These are phyloP conservation scores for Drosophila willistoni DNA, from an alignment of 1,140 invertebrate species.

Conservation along the genomic window DNA sequence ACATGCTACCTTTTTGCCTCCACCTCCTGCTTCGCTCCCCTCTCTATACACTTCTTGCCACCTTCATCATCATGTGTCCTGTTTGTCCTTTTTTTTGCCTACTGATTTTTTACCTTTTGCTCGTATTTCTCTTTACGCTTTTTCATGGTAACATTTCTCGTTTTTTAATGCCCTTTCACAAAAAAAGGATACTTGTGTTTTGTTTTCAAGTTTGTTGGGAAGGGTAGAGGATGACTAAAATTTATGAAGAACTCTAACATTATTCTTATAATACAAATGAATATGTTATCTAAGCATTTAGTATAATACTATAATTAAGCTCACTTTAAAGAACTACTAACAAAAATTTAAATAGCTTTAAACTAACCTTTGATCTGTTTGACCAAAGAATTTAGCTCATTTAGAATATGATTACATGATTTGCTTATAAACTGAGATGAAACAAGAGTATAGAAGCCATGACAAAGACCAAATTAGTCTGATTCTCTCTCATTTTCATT, in stretches of 20 bases:
- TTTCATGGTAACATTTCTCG: neutral
- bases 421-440: no score
- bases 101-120: conserved; percentile 73
- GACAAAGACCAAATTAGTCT: neutral
- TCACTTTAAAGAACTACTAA: neutral
- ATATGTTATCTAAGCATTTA: neutral
- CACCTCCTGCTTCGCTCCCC: conserved; percentile 1
- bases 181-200: neutral
- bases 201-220: neutral
- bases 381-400: no score
- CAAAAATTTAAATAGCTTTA: neutral
- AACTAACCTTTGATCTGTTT: no score
- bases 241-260: no score
- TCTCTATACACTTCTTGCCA: neutral
- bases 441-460: neutral
- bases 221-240: neutral
- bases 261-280: no score
- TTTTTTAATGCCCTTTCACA: neutral
- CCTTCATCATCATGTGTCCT: conserved; percentile 9
- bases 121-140: conserved; percentile 38
- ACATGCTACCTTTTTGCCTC: conserved; percentile 70
- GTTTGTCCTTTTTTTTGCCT: conserved; percentile 55
- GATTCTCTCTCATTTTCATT: neutral
- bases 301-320: neutral
- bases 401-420: no score